Evolutionary conservation across 1,140 invertebrate genomes (phyloP), one percentile per base, ranked within the genome.

Genomic region (Heliconius congener): DNA sequence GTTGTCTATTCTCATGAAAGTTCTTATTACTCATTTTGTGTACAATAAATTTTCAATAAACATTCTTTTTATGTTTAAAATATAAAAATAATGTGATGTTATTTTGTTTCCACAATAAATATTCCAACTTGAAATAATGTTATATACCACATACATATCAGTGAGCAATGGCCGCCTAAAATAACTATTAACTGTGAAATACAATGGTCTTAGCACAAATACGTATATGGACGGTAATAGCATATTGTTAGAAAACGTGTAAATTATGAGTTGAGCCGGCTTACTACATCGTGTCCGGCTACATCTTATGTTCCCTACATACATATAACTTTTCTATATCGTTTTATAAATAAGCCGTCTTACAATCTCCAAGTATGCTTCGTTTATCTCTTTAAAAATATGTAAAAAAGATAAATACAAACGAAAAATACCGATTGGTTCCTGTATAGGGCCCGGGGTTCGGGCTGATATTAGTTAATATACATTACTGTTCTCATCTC

Each of bases 261-360:
- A 89, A 90, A 88, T 90, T 87, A 88, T 85, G 86, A 83, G 77
- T 87, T 79, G 83, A 84, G 83, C 80, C 85, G 83, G 83, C 82
- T 86, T 77, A 83, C 73, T 83, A 84, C 77, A 79, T 71, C 66
- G 60, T 76, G 84, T 83, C 85, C 88, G 83, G 87, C 90, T 86
- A 89, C 85, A 82, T 88, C 86, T 88, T 92, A 91, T 91, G 90
- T 90, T 91, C 90, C 88, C 88, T 91, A 93, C 4, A 30, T n/a
- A 27, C n/a, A 27, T 66, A 13, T 60, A 27, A 2, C 13, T 11
- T 66, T 66, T 30, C 60, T 66, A 66, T 23, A 30, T 27, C 23
- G 60, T 66, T 66, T 30, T 66, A 66, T 66, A 66, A 30, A 66
- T 30, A 66, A 13, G 27, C 60, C 60, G 27, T 66, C 2, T 18